Evolutionary conservation across 2,797 vertebrate species (phyloP), one percentile per base, ranked within the genome.

Genomic region (Salarias fasciatus): DNA sequence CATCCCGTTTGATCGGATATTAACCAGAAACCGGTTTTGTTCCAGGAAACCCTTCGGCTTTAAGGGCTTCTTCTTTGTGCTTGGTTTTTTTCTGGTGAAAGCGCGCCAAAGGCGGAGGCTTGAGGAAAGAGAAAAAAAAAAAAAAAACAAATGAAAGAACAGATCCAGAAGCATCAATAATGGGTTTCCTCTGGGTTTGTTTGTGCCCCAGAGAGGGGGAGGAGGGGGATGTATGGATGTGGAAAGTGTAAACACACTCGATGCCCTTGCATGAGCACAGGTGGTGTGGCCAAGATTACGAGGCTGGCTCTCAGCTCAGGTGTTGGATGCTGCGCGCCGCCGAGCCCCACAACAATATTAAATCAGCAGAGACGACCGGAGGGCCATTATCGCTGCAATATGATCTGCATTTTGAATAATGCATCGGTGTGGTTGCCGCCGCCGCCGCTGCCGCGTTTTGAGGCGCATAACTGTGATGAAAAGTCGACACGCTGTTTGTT

Each of bases 341-440:
- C 0, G n/a, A 59, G 66, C 47, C 70, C 40, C 41, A 11, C 44
- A 0, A 43, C 15, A 11, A 77, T 76, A 86, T 84, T 79, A 75
- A 79, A 86, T 84, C 75, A 74, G 69, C 47, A 47, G 50, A 73
- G 63, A 62, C 0, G 3, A 55, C 53, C 65, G 11, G 11, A 15
- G 3, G 80, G 62, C 61, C 66, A 6, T 81, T 77, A 62, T 56
- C 58, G 37, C 68, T 42, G 65, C 46, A 51, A 52, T 82, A 60
- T 78, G 40, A 80, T 72, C 69, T 75, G 48, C 52, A 56, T 53
- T 71, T 61, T 85, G 58, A 88, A 79, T 85, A 77, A 86, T 70
- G 66, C 37, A 58, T 72, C 73, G 8, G 8, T 28, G 57, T 33
- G n/a, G 8, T 9, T n/a, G n/a, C n/a, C n/a, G n/a, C n/a, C 40